A percentile compares a stretch with the other conserved stretches of the same genome.
Conservation (phyloP, 2,113 vertebrate genomes). For the Zapornia atra region DNA sequence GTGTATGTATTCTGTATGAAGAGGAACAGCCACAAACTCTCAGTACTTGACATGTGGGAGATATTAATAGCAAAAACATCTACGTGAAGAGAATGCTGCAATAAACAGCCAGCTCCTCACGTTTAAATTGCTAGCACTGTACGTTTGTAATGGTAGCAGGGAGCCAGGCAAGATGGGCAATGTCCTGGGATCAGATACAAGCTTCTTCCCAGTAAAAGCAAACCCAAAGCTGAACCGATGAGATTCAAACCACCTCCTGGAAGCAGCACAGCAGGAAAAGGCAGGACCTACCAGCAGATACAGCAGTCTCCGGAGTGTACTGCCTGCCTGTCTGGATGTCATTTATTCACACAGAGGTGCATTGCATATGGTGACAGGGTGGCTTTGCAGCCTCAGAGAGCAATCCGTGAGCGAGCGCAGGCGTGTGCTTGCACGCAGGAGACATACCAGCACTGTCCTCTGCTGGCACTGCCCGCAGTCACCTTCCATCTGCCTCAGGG, state of each 20-base stretch:
- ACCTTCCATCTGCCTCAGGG: not conserved
- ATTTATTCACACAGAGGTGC: not conserved
- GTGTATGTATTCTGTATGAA: not conserved
- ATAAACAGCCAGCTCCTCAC: not conserved
- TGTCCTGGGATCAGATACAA: not conserved
- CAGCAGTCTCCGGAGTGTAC: not conserved
- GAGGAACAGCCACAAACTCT: not conserved
- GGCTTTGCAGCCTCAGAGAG: not conserved
- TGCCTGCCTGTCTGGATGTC: not conserved
- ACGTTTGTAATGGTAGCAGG: not conserved
- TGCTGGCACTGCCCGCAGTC: not conserved
- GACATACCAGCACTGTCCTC: not conserved
- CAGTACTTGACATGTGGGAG: not conserved
- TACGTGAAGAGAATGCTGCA: not conserved
- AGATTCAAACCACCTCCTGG: not conserved
- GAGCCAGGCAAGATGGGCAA: not conserved
- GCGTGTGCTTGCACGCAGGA: not conserved
- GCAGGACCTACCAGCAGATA: not conserved
- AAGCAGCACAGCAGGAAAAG: not conserved
- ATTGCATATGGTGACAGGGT: accelerated
- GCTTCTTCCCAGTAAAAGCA: not conserved
- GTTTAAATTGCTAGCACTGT: not conserved
- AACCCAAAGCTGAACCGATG: not conserved
- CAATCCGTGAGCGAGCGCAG: accelerated
- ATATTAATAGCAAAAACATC: not conserved